Percentiles rank a stretch among this genome's conserved stretches.
These are phyloP conservation scores for Syrmaticus mikado DNA, from an alignment of 2,113 vertebrate species.

Conservation along the genomic window DNA sequence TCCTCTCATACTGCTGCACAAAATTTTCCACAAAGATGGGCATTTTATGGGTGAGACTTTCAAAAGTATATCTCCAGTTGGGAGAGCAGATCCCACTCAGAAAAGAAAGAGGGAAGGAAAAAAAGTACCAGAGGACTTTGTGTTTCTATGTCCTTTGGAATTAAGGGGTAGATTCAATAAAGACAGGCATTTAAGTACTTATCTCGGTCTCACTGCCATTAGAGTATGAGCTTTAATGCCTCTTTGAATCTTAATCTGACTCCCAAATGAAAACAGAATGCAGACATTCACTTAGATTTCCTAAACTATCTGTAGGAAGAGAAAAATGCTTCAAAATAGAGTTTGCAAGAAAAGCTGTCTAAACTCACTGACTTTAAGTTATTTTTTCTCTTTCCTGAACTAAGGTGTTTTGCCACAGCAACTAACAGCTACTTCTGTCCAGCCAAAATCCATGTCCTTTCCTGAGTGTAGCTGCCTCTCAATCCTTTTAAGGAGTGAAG, in stretches of 20 bases:
- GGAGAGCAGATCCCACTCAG: not conserved
- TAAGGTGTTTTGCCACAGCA: not conserved
- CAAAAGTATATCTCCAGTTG: not conserved
- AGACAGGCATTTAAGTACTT: conserved; percentile 3
- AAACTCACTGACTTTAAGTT: not conserved
- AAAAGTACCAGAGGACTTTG: not conserved
- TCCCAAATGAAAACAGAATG: not conserved
- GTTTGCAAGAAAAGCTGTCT: not conserved
- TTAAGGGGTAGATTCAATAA: not conserved
- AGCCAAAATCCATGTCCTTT: not conserved
- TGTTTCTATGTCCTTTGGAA: not conserved
- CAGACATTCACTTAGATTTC: not conserved
- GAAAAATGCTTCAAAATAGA: not conserved
- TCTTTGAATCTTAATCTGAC: not conserved
- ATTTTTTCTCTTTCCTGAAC: not conserved
- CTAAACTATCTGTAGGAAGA: not conserved
- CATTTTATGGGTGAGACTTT: conserved; percentile 20
- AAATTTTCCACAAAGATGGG: conserved; percentile 15
- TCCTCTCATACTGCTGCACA: rapidly evolving
- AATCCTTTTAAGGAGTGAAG: not conserved
- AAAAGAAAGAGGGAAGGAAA: not conserved
- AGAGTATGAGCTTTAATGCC: not conserved
- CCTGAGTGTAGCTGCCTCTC: not conserved
- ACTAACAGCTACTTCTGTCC: not conserved
- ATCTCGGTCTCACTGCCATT: not conserved